phyloP scores from a whole-genome alignment of 2,113 vertebrate genomes.

The Antechinus stuartii region DNA sequence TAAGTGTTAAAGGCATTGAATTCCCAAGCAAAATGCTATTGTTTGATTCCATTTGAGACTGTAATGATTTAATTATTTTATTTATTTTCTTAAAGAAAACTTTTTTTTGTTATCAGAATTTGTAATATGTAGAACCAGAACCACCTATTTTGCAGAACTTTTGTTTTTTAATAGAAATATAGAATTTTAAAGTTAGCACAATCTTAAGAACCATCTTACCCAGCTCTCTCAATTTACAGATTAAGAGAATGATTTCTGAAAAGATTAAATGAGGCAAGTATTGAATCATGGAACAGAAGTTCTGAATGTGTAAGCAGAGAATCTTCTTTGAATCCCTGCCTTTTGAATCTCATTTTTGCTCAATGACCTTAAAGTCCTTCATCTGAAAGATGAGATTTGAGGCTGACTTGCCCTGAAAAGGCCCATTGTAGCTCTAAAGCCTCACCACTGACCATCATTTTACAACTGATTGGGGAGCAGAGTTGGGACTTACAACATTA shows the following conservation, averaged over 20 bases:
- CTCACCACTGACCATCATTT: background rate
- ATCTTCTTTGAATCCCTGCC: background rate
- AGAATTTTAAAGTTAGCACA: background rate
- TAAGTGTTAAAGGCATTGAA: slow-evolving; percentile 56
- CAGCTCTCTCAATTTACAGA: background rate
- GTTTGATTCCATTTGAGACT: slow-evolving; percentile 12
- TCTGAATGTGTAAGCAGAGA: background rate
- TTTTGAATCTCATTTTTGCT: background rate
- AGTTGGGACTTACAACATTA: background rate
- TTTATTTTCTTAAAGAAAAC: background rate
- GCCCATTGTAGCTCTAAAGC: background rate
- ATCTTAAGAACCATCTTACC: background rate
- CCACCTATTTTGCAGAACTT: background rate
- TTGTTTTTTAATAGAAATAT: background rate
- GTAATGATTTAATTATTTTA: background rate
- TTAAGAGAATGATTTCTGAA: background rate
- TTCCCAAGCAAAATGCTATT: background rate
- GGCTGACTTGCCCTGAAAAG: background rate
- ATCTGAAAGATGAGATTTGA: background rate
- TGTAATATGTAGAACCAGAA: background rate
- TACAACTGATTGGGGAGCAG: background rate
- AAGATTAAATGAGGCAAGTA: background rate
- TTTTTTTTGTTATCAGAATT: slow-evolving; percentile 28
- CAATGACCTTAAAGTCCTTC: background rate
- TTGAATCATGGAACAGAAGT: background rate